Evolutionary conservation across 2,888 invertebrate genomes (phyloP), one percentile per base, ranked within the genome.

Genomic region (Branchipolynoe longqiensis): DNA sequence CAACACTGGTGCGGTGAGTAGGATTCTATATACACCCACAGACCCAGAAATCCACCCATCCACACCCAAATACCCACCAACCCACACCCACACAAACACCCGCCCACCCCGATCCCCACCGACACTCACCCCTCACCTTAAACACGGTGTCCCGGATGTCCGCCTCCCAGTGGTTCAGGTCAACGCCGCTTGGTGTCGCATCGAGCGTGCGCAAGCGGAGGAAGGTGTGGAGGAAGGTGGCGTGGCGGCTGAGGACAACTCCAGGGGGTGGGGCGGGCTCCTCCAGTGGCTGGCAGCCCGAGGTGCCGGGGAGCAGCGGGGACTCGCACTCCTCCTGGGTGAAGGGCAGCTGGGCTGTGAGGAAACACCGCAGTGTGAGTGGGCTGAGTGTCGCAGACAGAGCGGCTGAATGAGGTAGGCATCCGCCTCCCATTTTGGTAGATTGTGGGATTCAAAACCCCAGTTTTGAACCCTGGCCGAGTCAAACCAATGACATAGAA

Each of bases 171-270:
- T 78, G 31, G 6, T 78, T 54, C 41, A 48, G 41, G 28, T 78
- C 31, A 6, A 40, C 40, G 2, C 40, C n/a, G 12, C 6, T 28
- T 25, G 78, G 78, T 25, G 54, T n/a, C 31, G 78, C 33, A 4
- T 54, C 31, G 22, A 78, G 28, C 28, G 41, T 41, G 48, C 78
- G 78, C 78, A 78, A 48, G 31, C 48, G 41, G 28, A 78, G 41
- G 28, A 48, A 78, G n/a, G 28, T 48, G 14, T 54, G 78, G 2
- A 78, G 78, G 78, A 78, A 78, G 78, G 22, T 18, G 48, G 33
- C 54, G 48, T 78, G 41, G 78, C 33, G 78, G 54, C 48, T 48
- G 78, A 78, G 78, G 28, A 48, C 18, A n/a, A n/a, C 18, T 41
- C 31, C 4, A 3, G 78, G 12, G 2, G 48, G 2, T n/a, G 54